These are phyloP conservation scores for Probaryconus sp. DNA, from an alignment of 1,140 invertebrate species.

Conservation along the genomic window DNA sequence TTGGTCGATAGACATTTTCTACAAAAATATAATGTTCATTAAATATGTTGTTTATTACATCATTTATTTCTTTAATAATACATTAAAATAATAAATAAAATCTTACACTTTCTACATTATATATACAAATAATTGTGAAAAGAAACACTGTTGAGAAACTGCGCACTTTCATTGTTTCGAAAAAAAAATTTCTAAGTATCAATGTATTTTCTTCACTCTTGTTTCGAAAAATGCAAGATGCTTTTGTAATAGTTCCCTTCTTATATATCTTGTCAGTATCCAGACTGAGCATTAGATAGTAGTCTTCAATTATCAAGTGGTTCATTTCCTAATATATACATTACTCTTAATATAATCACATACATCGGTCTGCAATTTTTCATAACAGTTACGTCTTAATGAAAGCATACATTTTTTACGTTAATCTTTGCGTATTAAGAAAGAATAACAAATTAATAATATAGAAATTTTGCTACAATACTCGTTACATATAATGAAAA, in stretches of 20 bases:
- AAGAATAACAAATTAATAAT: background rate
- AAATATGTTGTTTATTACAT: too few species aligned
- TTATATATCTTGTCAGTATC: constrained; percentile 16
- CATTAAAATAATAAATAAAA: constrained; percentile 1
- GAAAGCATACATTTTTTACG: background rate
- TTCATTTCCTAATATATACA: too few species aligned
- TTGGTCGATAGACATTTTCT: constrained; percentile 41
- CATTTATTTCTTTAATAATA: too few species aligned
- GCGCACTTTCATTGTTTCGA: constrained; percentile 7
- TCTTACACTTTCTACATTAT: constrained; percentile 53
- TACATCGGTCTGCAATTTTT: too few species aligned
- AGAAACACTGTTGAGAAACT: background rate
- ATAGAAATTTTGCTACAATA: too few species aligned
- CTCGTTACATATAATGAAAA: constrained; percentile 1
- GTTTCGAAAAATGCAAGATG: background rate
- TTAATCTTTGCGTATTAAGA: background rate
- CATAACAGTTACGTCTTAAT: too few species aligned
- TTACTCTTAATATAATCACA: too few species aligned
- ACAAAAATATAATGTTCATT: background rate
- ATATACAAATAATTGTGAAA: constrained; percentile 10
- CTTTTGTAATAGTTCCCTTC: constrained; percentile 14
- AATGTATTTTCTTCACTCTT: background rate
- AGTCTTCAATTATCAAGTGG: too few species aligned
- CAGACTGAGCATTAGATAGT: constrained; percentile 7
- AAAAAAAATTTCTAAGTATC: background rate